Base-by-base conservation (phyloP, 2,888 invertebrate species). In the Leptopterna dolabrata region DNA sequence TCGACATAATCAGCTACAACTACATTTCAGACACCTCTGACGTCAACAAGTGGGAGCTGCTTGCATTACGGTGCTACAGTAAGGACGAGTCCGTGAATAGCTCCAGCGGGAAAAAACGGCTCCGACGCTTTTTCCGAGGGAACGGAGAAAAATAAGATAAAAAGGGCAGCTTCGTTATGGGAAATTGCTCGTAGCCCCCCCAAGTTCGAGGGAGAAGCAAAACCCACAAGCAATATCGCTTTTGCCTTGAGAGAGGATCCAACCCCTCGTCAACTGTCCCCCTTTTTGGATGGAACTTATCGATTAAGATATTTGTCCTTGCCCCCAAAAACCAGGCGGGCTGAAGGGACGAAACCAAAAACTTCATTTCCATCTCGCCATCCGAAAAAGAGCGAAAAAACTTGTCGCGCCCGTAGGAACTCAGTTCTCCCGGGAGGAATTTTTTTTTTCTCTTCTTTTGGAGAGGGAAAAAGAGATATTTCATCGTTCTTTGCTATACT, bases 251-350 rank as follows among this genome's bases (percentile, higher is more conserved):
- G 13, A 45, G 24, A 41, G 45, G 47, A 27, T 4, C 45, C 24
- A n/a, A 41, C 78, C 41, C 43, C 41, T 24, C 78, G 27, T 73
- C 45, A 24, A 24, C 36, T 45, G 47, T 78, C 45, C 47, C n/a
- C 78, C 19, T 78, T 78, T 78, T 45, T 36, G 73, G 29, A 41
- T 45, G 76, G 78, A 78, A 78, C 78, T 78, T 78, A 78, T 78
- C 78, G 78, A 78, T 78, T 78, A 78, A 78, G 78, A 78, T 78
- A 78, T 78, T 78, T 78, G 78, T 78, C 78, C 78, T 78, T 45
- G 78, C 78, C 27, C 78, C 73, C n/a, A n/a, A 29, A 45, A 78
- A 78, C 78, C 78, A 78, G 78, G 24, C 24, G 78, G 73, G 73
- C 36, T 41, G 36, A 55, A 73, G 41, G 41, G 41, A 45, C 41